Percentiles rank a stretch among this genome's conserved stretches.
phyloP scores from a whole-genome alignment of 2,113 vertebrate genomes.

The Misgurnus anguillicaudatus region DNA sequence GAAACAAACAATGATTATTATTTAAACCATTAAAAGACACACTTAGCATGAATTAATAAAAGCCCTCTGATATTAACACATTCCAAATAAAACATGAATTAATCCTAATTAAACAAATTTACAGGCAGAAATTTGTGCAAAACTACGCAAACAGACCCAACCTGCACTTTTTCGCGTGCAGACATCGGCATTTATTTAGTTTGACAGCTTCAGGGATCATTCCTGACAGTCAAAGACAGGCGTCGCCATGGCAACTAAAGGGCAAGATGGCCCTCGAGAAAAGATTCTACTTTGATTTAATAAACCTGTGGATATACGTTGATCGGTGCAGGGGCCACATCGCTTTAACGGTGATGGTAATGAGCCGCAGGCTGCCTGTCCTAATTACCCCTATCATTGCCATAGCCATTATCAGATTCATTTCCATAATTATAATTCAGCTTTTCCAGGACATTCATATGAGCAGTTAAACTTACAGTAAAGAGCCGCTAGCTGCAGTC shows the following conservation, averaged over 20 bases:
- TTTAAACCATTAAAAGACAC: too few species aligned
- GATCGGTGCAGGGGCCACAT: neutral
- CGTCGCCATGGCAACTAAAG: slow-evolving; percentile 55
- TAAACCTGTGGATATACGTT: neutral
- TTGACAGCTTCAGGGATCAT: slow-evolving; percentile 31
- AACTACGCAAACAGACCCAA: neutral
- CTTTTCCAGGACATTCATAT: neutral
- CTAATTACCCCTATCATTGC: neutral
- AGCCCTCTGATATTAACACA: too few species aligned
- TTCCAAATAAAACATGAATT: neutral
- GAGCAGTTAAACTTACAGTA: neutral
- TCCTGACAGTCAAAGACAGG: slow-evolving; percentile 37
- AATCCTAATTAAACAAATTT: neutral
- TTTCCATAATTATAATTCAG: neutral
- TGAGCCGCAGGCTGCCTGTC: neutral
- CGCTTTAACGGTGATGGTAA: neutral
- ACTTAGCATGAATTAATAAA: too few species aligned
- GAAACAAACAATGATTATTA: neutral
- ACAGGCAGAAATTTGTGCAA: neutral
- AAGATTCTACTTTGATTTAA: neutral
- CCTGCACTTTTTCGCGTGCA: neutral
- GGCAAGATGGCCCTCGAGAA: slow-evolving; percentile 43
- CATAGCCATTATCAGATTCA: neutral
- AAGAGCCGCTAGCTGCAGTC: neutral
- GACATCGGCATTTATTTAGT: slow-evolving; percentile 28